Evolutionary conservation across 2,113 vertebrate genomes (phyloP).

Genomic region (Osmerus mordax): DNA sequence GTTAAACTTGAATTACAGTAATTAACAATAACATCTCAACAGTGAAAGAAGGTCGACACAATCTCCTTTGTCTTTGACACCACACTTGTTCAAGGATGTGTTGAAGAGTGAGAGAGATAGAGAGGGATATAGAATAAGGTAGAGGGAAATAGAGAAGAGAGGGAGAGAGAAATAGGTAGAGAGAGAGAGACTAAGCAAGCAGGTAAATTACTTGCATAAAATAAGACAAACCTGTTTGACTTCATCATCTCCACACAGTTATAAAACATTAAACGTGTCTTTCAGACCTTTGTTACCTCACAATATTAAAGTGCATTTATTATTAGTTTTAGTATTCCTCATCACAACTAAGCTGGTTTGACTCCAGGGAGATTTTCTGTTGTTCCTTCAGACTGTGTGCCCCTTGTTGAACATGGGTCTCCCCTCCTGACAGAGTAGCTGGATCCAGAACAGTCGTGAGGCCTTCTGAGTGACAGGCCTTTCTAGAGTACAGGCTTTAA

Average conservation of each 20-base stretch:
- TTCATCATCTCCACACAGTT: slow-evolving; percentile 44
- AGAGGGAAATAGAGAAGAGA: neutral
- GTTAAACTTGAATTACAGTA: slow-evolving; percentile 79
- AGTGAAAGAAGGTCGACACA: slow-evolving; percentile 77
- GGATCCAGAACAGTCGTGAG: slow-evolving; percentile 78
- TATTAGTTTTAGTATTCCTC: too few species aligned
- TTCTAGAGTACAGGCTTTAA: slow-evolving; percentile 71
- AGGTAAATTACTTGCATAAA: neutral
- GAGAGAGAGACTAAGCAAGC: too few species aligned
- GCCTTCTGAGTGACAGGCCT: slow-evolving; percentile 76
- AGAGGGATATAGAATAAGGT: neutral
- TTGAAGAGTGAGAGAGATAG: slow-evolving; percentile 32
- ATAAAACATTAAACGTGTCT: slow-evolving; percentile 57
- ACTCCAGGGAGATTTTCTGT: slow-evolving; percentile 82
- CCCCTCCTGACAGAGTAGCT: slow-evolving; percentile 83
- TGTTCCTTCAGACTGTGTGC: slow-evolving; percentile 81
- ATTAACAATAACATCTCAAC: slow-evolving; percentile 82
- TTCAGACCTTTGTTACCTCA: too few species aligned
- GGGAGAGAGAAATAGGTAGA: neutral
- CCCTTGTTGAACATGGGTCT: slow-evolving; percentile 86
- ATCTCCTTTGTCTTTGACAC: slow-evolving; percentile 71
- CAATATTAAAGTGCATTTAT: too few species aligned
- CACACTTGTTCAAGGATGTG: slow-evolving; percentile 69
- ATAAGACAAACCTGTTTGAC: slow-evolving; percentile 4
- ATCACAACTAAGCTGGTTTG: slow-evolving; percentile 74